Percentiles rank a stretch among this genome's conserved stretches.
Evolutionary conservation across 1,140 invertebrate genomes (phyloP).

Genomic region (Tetragonula clypearis): DNA sequence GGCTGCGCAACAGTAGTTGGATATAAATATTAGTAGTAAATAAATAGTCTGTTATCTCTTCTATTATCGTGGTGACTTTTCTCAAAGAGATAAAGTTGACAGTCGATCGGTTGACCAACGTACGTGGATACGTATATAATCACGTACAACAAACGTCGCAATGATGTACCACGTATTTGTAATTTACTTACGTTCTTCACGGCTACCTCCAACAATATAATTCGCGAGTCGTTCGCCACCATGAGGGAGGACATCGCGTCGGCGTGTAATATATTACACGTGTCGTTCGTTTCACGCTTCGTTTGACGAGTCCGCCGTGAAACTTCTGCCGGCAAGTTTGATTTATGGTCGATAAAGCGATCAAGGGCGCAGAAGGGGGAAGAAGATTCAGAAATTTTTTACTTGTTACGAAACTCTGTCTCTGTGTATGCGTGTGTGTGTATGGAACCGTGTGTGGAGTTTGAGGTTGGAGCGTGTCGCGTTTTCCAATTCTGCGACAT

Average conservation of each 20-base stretch:
- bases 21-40: too few species aligned
- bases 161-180: not conserved
- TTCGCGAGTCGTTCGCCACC: slow-evolving; percentile 63
- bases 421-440: not conserved
- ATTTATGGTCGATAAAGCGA: slow-evolving; percentile 39
- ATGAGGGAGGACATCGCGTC: slow-evolving; percentile 62
- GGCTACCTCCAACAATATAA: slow-evolving; percentile 74
- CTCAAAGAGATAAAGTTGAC: not conserved
- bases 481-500: slow-evolving; percentile 42
- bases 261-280: not conserved
- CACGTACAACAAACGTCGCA: not conserved
- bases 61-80: not conserved
- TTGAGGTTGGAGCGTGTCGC: slow-evolving; percentile 50
- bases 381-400: slow-evolving; percentile 28
- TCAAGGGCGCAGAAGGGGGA: not conserved
- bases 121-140: not conserved
- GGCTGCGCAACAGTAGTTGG: too few species aligned
- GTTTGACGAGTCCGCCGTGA: not conserved
- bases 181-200: slow-evolving; percentile 69
- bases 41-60: too few species aligned
- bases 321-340: slow-evolving; percentile 8
- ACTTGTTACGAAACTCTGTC: slow-evolving; percentile 16
- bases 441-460: not conserved
- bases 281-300: not conserved
- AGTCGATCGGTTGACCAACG: not conserved